phyloP scores from a whole-genome alignment of 1,140 invertebrate genomes.

The Brachionus angularis region DNA sequence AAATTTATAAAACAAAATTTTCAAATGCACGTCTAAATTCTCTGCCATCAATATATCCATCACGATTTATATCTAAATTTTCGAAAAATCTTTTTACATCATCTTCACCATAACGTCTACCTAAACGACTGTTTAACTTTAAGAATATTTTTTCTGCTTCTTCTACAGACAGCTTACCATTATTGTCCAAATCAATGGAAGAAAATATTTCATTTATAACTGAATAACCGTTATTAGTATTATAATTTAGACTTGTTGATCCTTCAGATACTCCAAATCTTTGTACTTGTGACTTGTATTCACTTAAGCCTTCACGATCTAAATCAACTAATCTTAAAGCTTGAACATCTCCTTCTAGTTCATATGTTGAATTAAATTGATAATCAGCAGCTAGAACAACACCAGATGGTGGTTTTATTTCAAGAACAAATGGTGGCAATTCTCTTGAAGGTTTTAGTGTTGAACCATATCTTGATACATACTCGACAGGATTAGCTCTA shows the following conservation, averaged over 20 bases:
- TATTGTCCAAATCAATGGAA: neutral
- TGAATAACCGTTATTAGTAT: neutral
- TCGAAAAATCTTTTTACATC: slow-evolving; percentile 12
- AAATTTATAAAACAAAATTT: neutral
- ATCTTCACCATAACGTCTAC: slow-evolving; percentile 4
- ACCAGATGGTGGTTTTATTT: slow-evolving; percentile 41
- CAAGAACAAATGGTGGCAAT: slow-evolving; percentile 33
- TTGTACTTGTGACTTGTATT: slow-evolving; percentile 12
- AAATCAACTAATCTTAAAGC: slow-evolving; percentile 35
- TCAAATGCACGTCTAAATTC: slow-evolving; percentile 20
- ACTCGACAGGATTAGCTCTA: slow-evolving; percentile 29
- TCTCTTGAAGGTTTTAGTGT: slow-evolving; percentile 31
- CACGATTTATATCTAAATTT: slow-evolving; percentile 2
- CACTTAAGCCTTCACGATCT: slow-evolving; percentile 37
- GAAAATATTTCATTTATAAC: slow-evolving; percentile 31
- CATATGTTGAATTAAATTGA: neutral
- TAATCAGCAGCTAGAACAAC: slow-evolving; percentile 31
- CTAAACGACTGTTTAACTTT: slow-evolving; percentile 30
- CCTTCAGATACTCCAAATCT: neutral
- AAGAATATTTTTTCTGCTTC: slow-evolving; percentile 38
- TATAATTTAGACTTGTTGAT: neutral
- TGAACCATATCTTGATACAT: slow-evolving; percentile 38
- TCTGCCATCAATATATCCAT: slow-evolving; percentile 21
- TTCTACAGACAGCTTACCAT: slow-evolving; percentile 4
- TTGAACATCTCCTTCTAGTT: slow-evolving; percentile 39